Evolutionary conservation across 2,888 invertebrate genomes (phyloP), one percentile per base, ranked within the genome.

Genomic region (Clostera curtula): DNA sequence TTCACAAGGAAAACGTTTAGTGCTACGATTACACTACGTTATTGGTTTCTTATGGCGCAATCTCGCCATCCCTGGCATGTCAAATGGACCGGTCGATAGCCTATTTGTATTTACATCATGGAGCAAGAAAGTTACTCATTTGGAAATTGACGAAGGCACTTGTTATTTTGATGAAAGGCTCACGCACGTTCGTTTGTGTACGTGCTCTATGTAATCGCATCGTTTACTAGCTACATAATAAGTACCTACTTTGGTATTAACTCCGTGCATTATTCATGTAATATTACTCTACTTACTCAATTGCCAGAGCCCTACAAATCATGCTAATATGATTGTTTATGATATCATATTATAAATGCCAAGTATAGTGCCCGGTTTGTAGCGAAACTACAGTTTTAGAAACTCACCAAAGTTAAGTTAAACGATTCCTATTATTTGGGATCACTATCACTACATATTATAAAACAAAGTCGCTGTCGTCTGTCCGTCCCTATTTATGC

Each of bases 1-100:
- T 36, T 33, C 40, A 45, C 18, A 19, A 32, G 26, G 40, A 38
- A 34, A 43, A 45, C n/a, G n/a, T n/a, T n/a, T n/a, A n/a, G n/a
- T n/a, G n/a, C n/a, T 43, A 38, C 33, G 21, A 35, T 19, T 26
- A 24, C 29, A 15, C 34, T 37, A 62, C 62, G 61, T 64, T 63
- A 29, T 36, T 47, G 27, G 56, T 44, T 52, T 61, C 27, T 36
- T 33, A 36, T 40, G 36, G 27, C 38, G 45, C 42, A 49, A 59
- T 50, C 34, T 31, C 38, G 39, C 47, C 50, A 43, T 45, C 46
- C 49, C 35, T 47, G 37, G 65, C 70, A 72, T 70, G 60, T 59
- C 41, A 67, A 71, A 40, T 49, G 43, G 46, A 40, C 31, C 36
- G 43, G 34, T 40, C 36, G 31, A 36, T 31, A 34, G 27, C 50